A percentile compares a stretch with the other conserved stretches of the same genome.
phyloP scores from a whole-genome alignment of 2,797 vertebrate species.

The Gallinago stenura region DNA sequence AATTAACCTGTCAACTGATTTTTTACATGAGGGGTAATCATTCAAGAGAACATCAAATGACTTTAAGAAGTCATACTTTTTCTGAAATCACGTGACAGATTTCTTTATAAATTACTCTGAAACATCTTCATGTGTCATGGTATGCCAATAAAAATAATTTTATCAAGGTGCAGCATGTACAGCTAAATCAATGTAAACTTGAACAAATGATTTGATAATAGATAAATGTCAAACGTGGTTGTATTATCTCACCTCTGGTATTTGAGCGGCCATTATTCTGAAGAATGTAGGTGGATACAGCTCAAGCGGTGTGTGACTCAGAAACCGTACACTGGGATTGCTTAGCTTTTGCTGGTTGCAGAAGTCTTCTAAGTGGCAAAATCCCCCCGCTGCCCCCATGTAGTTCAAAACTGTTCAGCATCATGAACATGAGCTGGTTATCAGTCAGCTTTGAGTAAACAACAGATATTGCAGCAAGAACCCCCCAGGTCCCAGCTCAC shows the following conservation, averaged over 20 bases:
- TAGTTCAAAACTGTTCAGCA: not conserved
- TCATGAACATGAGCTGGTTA: not conserved
- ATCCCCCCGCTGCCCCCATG: no score
- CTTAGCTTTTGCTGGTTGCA: not conserved
- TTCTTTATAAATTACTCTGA: not conserved
- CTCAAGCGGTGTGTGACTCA: not conserved
- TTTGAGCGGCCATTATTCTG: slow-evolving; percentile 13
- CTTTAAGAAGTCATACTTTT: not conserved
- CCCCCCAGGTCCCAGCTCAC: not conserved
- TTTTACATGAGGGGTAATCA: not conserved
- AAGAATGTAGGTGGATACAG: not conserved
- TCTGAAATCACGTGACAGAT: not conserved
- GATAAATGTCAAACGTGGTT: not conserved
- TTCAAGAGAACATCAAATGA: not conserved
- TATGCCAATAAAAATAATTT: slow-evolving; percentile 33
- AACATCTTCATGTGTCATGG: not conserved
- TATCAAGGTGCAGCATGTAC: not conserved
- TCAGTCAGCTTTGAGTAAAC: not conserved
- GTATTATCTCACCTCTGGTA: slow-evolving; percentile 16
- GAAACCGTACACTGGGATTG: not conserved
- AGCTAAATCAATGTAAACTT: slow-evolving; percentile 32
- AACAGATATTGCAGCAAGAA: not conserved
- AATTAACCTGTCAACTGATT: not conserved
- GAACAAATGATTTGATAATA: not conserved
- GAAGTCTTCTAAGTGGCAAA: not conserved